phyloP scores from a whole-genome alignment of 2,113 vertebrate species.

The Hippocampus barbouri region DNA sequence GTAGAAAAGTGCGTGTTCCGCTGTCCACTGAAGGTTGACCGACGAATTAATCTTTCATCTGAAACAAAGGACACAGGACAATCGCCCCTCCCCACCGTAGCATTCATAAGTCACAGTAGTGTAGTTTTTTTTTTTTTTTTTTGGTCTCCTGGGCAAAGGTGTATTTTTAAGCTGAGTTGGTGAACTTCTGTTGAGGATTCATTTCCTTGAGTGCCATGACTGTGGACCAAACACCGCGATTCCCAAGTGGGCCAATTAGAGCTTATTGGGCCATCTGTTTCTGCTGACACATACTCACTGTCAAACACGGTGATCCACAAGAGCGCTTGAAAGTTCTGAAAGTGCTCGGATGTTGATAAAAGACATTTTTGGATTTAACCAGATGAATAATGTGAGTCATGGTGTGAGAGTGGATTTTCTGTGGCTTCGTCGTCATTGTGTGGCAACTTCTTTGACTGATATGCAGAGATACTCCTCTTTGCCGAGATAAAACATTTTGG shows the following conservation, averaged over 20 bases:
- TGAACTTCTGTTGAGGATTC: neutral
- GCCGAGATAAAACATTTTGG: neutral
- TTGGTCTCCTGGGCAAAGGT: neutral
- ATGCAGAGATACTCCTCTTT: neutral
- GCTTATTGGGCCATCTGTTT: constrained; percentile 46
- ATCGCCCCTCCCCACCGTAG: constrained; percentile 32
- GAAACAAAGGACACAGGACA: constrained; percentile 28
- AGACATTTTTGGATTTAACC: neutral
- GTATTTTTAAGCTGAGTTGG: neutral
- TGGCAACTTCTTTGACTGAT: neutral
- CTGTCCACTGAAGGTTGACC: constrained; percentile 28
- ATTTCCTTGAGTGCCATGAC: constrained; percentile 16
- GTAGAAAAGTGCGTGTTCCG: constrained; percentile 35
- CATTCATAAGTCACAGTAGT: constrained; percentile 37
- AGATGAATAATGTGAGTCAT: neutral
- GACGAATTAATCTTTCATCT: constrained; percentile 54
- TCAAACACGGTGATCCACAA: constrained; percentile 9
- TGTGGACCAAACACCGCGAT: constrained; percentile 30
- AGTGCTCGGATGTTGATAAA: neutral
- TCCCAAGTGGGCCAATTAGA: constrained; percentile 57
- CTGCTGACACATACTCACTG: constrained; percentile 12
- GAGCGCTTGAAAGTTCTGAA: neutral
- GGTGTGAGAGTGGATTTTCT: neutral
- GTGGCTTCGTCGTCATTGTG: neutral
- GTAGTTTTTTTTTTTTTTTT: constrained; percentile 33